Base-by-base conservation (phyloP, 2,888 invertebrate genomes). In the Cryptosula pallasiana region DNA sequence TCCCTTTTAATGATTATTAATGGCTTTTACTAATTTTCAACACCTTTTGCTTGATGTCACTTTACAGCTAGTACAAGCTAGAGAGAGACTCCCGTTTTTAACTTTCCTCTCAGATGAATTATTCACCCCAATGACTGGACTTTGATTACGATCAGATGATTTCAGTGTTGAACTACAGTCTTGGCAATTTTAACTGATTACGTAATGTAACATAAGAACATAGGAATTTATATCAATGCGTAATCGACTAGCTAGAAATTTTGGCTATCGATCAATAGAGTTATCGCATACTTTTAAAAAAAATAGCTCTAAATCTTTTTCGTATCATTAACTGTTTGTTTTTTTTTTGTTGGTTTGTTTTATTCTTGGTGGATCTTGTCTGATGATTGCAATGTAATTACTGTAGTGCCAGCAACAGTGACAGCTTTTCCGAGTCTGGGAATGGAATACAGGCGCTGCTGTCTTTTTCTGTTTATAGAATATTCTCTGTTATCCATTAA, bases 391-490 rank as follows among this genome's bases (percentile, higher is more conserved):
- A 13, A 45, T 45, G 45, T 45, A 45, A 45, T 45, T 45, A 45
- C 20, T 45, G 45, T 20, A 45, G 20, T 45, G 20, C 45, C 45
- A 45, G 45, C 45, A 45, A 13, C 45, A 45, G 45, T 45, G 63
- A 63, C 63, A 63, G 63, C 27, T 63, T 63, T 63, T 9, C n/a
- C 13, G 63, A 63, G 45, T 32, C 9, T 63, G 63, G 32, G 32
- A 63, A 63, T 63, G 29, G n/a, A 32, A 27, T 9, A 27, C 63
- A 63, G 63, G 34, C 63, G 27, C 27, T 27, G 27, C 32, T 63
- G 63, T 63, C 63, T 25, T 63, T 9, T 27, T 25, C 63, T 63
- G 63, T 63, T 63, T 63, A 63, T 27, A 63, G 9, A 29, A 63
- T 32, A 27, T 32, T 32, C 34, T 32, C 63, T 63, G 63, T 27